phyloP scores from a whole-genome alignment of 2,797 vertebrate species.

The Rhabdophis nuchalis region DNA sequence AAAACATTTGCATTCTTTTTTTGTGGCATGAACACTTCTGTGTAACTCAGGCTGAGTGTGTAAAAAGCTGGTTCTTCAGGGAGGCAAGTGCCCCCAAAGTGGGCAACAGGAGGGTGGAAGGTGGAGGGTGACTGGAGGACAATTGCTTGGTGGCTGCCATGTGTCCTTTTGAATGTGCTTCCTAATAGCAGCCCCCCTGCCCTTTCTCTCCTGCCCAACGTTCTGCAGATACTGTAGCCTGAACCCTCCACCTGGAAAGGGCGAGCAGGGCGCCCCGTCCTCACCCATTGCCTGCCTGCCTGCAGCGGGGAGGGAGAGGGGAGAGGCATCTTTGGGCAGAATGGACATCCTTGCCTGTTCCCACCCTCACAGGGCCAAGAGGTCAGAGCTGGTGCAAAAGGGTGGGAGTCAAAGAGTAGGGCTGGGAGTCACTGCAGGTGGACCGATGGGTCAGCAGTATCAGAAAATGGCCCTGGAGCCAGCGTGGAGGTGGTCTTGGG shows the following conservation, averaged over 20 bases:
- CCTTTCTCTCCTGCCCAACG: neutral
- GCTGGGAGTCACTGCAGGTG: slow-evolving; percentile 50
- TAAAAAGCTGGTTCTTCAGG: neutral
- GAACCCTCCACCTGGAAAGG: neutral
- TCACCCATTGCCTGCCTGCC: neutral
- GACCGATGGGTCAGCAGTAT: slow-evolving; percentile 66
- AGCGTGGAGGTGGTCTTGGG: slow-evolving; percentile 68
- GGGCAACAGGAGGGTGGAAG: neutral
- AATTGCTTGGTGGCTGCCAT: neutral
- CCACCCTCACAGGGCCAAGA: slow-evolving; percentile 42
- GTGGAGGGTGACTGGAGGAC: neutral
- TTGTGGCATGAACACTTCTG: neutral
- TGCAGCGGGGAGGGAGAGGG: too few species aligned
- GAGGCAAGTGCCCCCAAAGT: neutral
- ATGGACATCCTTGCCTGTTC: neutral
- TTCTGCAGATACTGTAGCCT: neutral
- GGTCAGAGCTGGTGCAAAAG: slow-evolving; percentile 69
- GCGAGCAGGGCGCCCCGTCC: too few species aligned
- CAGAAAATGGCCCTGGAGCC: slow-evolving; percentile 80
- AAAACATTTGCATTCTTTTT: neutral
- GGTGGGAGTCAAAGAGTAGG: slow-evolving; percentile 48
- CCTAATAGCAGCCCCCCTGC: neutral
- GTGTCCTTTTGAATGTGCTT: neutral
- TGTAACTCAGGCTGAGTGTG: neutral
- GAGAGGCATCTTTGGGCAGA: neutral